phyloP scores from a whole-genome alignment of 1,140 invertebrate genomes.

The Campodea augens region DNA sequence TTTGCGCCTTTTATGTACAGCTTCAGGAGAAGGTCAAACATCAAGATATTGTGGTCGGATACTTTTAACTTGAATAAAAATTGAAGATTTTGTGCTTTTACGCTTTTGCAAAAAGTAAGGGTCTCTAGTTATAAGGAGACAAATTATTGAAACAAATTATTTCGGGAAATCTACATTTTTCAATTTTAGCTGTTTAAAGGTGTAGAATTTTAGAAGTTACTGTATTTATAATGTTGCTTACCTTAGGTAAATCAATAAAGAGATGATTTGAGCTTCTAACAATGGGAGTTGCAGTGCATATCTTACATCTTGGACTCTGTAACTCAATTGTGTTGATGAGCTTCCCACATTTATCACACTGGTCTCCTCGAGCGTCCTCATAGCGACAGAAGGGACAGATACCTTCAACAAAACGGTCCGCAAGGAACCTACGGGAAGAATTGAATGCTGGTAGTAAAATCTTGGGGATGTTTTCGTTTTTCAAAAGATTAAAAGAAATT shows the following conservation, averaged over 20 bases:
- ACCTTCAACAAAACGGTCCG: constrained; percentile 89
- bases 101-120: no score
- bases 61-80: no score
- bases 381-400: constrained; percentile 85
- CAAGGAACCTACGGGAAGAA: constrained; percentile 31
- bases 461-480: not conserved
- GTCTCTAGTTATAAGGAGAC: no score
- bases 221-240: no score
- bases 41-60: no score
- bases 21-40: no score
- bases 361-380: constrained; percentile 89
- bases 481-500: no score
- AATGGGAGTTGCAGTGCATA: constrained; percentile 56
- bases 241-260: constrained; percentile 83
- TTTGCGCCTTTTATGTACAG: no score
- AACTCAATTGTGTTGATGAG: constrained; percentile 89
- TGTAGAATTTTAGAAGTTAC: no score
- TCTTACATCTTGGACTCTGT: constrained; percentile 74
- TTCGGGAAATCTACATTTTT: not conserved
- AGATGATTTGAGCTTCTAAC: constrained; percentile 69
- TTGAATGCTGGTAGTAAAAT: constrained; percentile 8
- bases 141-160: no score
- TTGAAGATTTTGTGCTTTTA: no score
- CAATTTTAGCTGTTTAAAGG: no score
- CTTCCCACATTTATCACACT: constrained; percentile 95